Percentiles rank a stretch among this genome's conserved stretches.
Evolutionary conservation across 2,797 vertebrate genomes (phyloP).

Genomic region (Malacoctenus gilli): DNA sequence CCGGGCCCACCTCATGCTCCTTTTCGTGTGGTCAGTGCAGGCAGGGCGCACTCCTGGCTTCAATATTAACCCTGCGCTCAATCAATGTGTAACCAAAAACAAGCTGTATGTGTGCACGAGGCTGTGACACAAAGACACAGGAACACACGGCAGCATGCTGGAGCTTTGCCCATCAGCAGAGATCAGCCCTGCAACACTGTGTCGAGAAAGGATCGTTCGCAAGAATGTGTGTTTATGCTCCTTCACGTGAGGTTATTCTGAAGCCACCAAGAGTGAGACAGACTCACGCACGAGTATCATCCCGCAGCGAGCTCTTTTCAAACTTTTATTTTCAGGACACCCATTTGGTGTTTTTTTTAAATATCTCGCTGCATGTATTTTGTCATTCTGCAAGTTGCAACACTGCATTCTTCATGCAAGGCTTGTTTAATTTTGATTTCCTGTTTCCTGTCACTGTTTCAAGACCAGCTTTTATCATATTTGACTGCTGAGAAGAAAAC

Average conservation of each 20-base stretch:
- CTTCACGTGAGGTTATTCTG: neutral
- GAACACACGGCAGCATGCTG: slow-evolving; percentile 7
- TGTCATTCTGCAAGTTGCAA: no score
- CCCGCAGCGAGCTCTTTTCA: no score
- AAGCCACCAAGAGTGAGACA: no score
- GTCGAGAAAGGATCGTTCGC: neutral
- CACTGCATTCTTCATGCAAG: no score
- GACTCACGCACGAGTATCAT: no score
- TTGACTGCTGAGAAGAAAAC: no score
- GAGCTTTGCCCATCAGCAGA: slow-evolving; percentile 21
- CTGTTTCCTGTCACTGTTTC: no score
- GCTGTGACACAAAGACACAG: slow-evolving; percentile 24
- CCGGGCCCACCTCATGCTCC: neutral
- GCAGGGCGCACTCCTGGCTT: slow-evolving; percentile 62
- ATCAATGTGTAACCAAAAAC: slow-evolving; percentile 61
- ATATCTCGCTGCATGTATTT: no score
- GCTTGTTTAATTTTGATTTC: no score
- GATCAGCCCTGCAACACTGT: neutral
- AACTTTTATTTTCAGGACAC: no score
- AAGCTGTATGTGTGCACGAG: neutral
- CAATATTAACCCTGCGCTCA: slow-evolving; percentile 59
- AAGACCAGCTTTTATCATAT: no score
- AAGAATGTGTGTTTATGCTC: neutral
- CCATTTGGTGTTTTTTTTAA: no score
- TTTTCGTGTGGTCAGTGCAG: slow-evolving; percentile 68